Base-by-base conservation (phyloP, 2,888 invertebrate genomes). In the Heteropelma amictum region DNA sequence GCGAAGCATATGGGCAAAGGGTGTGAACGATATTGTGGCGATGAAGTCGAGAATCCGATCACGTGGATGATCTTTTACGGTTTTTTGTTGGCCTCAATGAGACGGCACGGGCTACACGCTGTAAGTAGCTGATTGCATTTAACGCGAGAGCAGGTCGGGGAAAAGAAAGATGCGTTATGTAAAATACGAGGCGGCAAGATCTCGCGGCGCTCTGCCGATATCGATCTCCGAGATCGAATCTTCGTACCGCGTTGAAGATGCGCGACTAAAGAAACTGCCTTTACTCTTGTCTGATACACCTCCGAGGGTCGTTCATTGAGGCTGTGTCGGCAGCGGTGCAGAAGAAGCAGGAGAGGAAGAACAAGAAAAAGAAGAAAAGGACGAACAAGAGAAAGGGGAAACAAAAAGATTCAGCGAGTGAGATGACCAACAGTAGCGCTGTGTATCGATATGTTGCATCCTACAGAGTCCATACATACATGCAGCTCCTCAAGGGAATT, bases 151-250 rank as follows among this genome's bases (percentile, higher is more conserved):
- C n/a, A n/a, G n/a, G n/a, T n/a, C n/a, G 77, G 61, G 80, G 69
- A 69, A 53, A 58, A 73, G 68, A 77, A 77, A 77, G 71, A 67
- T 80, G 80, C 79, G 83, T 84, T 82, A 82, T 80, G 83, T 82
- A 82, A 84, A 85, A 81, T 81, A 78, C 78, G 76, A 77, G 77
- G 58, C 72, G 61, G 61, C 63, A 12, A 47, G 35, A 12, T 63
- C 58, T 65, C 51, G 21, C 47, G 38, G 56, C 42, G 47, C 35
- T 21, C 64, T 49, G 3, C 58, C 5, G 85, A 86, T 86, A 85
- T 70, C 77, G 79, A 87, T 86, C 85, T 81, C 56, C 47, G 23
- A 64, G 80, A 82, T 82, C 77, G 77, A 78, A 81, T 79, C 77
- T 75, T 38, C 65, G 79, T 83, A 79, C 38, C 60, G 53, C 58